Conservation (phyloP, 2,888 invertebrate species). For the Drosophila mimetica region DNA sequence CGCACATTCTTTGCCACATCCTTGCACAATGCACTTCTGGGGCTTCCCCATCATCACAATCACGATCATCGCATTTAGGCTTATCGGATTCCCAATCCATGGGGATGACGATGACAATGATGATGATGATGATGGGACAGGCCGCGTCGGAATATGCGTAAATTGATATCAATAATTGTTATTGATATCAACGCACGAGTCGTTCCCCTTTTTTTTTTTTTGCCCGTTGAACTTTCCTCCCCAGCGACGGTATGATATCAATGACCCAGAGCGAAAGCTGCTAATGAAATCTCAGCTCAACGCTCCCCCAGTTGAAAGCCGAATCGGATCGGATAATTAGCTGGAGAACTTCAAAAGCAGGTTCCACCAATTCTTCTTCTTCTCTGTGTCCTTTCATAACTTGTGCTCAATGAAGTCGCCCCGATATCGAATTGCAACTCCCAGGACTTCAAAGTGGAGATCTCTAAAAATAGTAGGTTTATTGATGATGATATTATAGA, state of each 20-base stretch:
- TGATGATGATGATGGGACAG: conserved; percentile 19
- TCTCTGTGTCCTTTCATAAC: conserved; percentile 26
- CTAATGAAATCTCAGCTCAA: conserved; percentile 48
- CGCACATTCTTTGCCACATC: conserved; percentile 42
- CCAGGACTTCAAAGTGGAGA: neutral
- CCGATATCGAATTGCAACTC: conserved; percentile 13
- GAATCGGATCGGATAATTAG: conserved; percentile 7
- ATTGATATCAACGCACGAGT: conserved; percentile 77
- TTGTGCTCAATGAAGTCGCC: conserved; percentile 22
- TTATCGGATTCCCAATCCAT: conserved; percentile 34
- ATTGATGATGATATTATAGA: no score
- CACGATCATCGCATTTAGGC: neutral
- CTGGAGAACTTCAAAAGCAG: conserved; percentile 10
- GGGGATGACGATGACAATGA: conserved; percentile 4
- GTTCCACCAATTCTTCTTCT: conserved; percentile 14
- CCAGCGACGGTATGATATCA: conserved; percentile 6
- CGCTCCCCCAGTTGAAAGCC: conserved; percentile 4
- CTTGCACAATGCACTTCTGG: conserved; percentile 60
- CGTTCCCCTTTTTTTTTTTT: conserved; percentile 22
- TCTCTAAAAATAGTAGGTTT: no score
- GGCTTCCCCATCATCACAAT: conserved; percentile 56
- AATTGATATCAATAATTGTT: conserved; percentile 71
- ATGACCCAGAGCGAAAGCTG: conserved; percentile 54
- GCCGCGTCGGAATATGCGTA: conserved; percentile 39
- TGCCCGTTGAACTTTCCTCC: conserved; percentile 20